A percentile compares a stretch with the other conserved stretches of the same genome.
Conservation (phyloP, 2,113 vertebrate species). For the Pagrus major region DNA sequence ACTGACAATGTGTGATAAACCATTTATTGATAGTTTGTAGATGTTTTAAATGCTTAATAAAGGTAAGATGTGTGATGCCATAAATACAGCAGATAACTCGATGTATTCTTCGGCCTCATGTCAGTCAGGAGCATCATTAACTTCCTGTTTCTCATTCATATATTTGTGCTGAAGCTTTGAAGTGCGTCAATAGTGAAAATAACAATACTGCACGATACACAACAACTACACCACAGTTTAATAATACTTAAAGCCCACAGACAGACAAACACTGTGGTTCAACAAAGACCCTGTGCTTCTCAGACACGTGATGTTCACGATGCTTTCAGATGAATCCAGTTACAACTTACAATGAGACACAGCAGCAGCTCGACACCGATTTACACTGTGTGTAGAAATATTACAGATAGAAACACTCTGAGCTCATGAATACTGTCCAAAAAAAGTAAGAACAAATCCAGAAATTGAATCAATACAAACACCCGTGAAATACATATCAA, state of each 20-base stretch:
- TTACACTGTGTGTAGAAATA: background rate
- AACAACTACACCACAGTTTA: background rate
- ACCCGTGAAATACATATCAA: background rate
- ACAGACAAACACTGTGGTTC: background rate
- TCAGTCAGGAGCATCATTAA: too few relatives aligned
- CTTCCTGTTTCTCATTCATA: too few relatives aligned
- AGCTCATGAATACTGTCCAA: background rate
- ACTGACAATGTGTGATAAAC: background rate
- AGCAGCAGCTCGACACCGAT: background rate
- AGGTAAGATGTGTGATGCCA: background rate
- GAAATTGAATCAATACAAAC: background rate
- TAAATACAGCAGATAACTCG: background rate
- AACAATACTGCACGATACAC: background rate
- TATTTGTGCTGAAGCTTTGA: too few relatives aligned
- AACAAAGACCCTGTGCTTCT: conserved; percentile 10
- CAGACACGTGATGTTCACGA: background rate
- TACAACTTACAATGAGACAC: background rate
- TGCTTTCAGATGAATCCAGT: background rate
- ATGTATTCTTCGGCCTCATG: too few relatives aligned
- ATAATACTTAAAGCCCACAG: background rate
- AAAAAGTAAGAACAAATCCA: background rate
- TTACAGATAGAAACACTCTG: background rate
- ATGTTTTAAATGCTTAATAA: background rate
- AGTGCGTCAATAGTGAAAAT: too few relatives aligned
- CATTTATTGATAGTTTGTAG: background rate